Evolutionary conservation across 1,140 invertebrate species (phyloP), one percentile per base, ranked within the genome.

Genomic region (Hirudo medicinalis): DNA sequence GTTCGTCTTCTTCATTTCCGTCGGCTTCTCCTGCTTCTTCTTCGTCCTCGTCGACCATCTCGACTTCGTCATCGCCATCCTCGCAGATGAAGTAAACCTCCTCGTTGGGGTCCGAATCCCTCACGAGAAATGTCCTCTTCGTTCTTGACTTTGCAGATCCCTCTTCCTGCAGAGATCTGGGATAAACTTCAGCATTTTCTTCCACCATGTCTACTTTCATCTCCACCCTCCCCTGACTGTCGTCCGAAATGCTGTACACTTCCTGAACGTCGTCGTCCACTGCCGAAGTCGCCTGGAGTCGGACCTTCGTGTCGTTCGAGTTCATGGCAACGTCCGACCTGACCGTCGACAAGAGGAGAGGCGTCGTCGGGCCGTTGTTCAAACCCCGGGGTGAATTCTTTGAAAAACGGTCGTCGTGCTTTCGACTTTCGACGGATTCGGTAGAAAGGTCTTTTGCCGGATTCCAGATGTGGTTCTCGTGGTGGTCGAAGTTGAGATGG

Each of bases 201-300:
- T 63, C 57, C 11, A 25, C 57, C 9, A 25, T 63, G 57, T 63
- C 57, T 0, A 25, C 57, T 11, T 11, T 63, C 22, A 25, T 63
- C 22, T 32, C 57, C 22, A 25, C 57, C 29, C 29, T 32, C 9
- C 29, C 57, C 22, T 63, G 22, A 32, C 29, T 32, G 29, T 63
- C 57, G 15, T 63, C 57, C 19, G 57, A 63, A 25, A 63, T 63
- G 57, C 57, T 63, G 57, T 63, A 63, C 57, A 63, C 57, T n/a
- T 63, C 57, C 13, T 49, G 43, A 13, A 63, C 57, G 19, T 63
- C 57, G 29, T 63, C 57, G 29, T 25, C 57, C 22, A 13, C 5
- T 9, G 11, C 3, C 19, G 22, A 13, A 8, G 11, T 63, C 6
- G 19, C 8, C 11, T 11, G 22, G 17, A 1, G 11, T n/a, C 57